These are phyloP conservation scores for Lycaon pictus DNA, from an alignment of 2,113 vertebrate species.

Conservation along the genomic window DNA sequence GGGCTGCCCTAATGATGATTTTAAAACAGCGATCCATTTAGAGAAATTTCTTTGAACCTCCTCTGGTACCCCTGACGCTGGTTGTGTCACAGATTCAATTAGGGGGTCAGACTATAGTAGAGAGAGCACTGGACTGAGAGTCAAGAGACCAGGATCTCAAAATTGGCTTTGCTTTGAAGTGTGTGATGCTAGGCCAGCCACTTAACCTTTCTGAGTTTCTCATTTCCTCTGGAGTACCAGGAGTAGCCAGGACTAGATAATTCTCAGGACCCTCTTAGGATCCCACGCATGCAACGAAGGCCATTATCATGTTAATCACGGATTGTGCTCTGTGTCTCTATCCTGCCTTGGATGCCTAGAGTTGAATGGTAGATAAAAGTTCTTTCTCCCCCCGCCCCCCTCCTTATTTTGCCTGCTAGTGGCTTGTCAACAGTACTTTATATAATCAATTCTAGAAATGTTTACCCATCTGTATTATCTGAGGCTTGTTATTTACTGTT, in stretches of 20 bases:
- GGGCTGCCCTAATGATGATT: neutral
- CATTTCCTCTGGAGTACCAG: slow-evolving; percentile 1
- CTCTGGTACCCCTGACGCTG: neutral
- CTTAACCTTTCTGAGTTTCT: slow-evolving; percentile 53
- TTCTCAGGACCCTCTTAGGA: neutral
- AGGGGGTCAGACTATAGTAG: slow-evolving; percentile 12
- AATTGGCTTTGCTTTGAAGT: slow-evolving; percentile 62
- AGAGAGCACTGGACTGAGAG: neutral
- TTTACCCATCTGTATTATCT: slow-evolving; percentile 63
- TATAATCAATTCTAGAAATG: slow-evolving; percentile 66
- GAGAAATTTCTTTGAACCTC: neutral
- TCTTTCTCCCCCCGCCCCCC: neutral
- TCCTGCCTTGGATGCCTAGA: neutral
- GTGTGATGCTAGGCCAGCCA: slow-evolving; percentile 25
- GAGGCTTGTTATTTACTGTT: slow-evolving; percentile 69
- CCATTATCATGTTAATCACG: neutral
- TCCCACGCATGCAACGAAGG: rapidly evolving
- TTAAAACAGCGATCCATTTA: slow-evolving; percentile 28
- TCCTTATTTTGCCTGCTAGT: slow-evolving; percentile 30
- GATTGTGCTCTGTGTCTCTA: neutral
- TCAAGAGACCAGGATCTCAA: slow-evolving; percentile 57
- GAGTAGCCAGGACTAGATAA: neutral
- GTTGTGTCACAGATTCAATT: slow-evolving; percentile 42
- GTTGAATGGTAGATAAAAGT: slow-evolving; percentile 33
- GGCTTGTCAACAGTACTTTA: slow-evolving; percentile 58